Percentiles rank a stretch among this genome's conserved stretches.
Evolutionary conservation across 64 coral and sea anemone genomes (phyloP).

Genomic region (Actinia tenebrosa): DNA sequence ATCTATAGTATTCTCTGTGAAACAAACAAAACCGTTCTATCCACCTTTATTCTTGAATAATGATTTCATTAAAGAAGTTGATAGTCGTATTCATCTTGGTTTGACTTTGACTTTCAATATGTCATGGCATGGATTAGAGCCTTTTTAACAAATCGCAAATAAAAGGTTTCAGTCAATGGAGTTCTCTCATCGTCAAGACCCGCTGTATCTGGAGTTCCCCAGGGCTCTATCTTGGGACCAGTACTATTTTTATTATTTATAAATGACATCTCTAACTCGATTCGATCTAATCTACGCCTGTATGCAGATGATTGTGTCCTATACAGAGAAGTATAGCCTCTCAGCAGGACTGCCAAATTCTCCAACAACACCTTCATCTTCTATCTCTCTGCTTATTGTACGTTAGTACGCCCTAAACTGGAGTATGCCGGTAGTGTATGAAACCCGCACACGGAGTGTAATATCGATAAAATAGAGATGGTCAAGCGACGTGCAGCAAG

Average conservation of each 20-base stretch:
- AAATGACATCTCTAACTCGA: not conserved
- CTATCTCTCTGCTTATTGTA: conserved; percentile 48
- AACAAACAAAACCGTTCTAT: too few relatives aligned
- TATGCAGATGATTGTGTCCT: conserved; percentile 1
- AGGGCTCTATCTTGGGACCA: too few relatives aligned
- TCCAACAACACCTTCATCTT: conserved; percentile 2
- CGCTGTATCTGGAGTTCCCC: too few relatives aligned
- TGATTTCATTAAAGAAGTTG: too few relatives aligned
- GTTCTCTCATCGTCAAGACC: too few relatives aligned
- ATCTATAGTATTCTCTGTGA: too few relatives aligned
- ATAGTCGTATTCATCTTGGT: too few relatives aligned
- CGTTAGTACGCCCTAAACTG: conserved; percentile 47
- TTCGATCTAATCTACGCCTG: not conserved
- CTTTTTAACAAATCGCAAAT: too few relatives aligned
- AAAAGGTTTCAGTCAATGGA: too few relatives aligned
- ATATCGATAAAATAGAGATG: conserved; percentile 26
- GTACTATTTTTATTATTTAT: not conserved
- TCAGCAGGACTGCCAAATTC: not conserved
- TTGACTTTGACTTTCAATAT: too few relatives aligned
- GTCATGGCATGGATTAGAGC: too few relatives aligned
- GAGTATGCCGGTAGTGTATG: conserved; percentile 28
- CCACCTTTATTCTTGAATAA: too few relatives aligned
- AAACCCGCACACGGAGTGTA: conserved; percentile 32
- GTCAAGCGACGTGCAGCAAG: not conserved
- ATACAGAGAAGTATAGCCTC: not conserved